Percentiles rank a stretch among this genome's conserved stretches.
Conservation (phyloP, 2,113 vertebrate species). For the Pheucticus melanocephalus region DNA sequence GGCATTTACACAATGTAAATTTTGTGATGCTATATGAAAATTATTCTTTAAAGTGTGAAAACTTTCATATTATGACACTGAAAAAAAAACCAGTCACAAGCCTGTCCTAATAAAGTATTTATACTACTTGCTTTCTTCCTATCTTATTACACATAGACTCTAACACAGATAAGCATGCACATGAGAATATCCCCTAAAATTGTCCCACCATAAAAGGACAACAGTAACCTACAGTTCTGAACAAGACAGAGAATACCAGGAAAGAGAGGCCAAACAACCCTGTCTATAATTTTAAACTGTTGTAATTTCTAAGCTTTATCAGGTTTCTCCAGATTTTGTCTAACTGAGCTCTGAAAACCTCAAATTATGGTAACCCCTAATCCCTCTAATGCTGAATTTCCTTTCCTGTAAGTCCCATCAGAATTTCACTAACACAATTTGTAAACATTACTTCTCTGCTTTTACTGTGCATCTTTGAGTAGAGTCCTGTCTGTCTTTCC, state of each 20-base stretch:
- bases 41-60: not conserved
- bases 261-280: not conserved
- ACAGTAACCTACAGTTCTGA: not conserved
- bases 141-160: not conserved
- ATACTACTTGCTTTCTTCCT: not conserved
- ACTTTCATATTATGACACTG: not conserved
- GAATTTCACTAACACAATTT: not conserved
- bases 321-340: not conserved
- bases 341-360: not conserved
- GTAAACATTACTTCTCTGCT: not conserved
- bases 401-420: not conserved
- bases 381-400: not conserved
- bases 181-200: rapidly evolving
- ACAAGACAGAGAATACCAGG: rapidly evolving
- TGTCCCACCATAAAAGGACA: not conserved
- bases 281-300: not conserved
- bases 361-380: not conserved
- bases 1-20: not conserved
- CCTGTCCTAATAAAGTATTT: not conserved
- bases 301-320: not conserved
- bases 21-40: not conserved
- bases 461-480: not conserved
- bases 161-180: not conserved
- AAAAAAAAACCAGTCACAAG: not conserved
- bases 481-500: not conserved